Evolutionary conservation across 2,113 vertebrate species (phyloP).

Genomic region (Chinchilla lanigera): DNA sequence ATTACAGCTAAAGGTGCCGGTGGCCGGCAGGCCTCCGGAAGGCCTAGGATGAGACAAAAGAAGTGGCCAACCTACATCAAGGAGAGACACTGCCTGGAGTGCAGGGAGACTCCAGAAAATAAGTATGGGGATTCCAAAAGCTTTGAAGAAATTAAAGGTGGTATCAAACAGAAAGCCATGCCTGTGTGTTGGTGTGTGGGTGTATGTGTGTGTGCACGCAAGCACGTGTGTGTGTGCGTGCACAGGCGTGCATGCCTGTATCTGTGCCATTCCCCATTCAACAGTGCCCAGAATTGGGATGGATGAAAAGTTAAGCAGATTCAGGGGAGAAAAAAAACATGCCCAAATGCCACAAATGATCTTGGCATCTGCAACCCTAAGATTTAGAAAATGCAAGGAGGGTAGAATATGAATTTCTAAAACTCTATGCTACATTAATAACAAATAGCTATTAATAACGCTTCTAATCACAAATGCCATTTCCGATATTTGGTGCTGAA

Average conservation of each 20-base stretch:
- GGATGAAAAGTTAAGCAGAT: neutral
- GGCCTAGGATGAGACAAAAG: slow-evolving; percentile 84
- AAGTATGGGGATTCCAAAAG: neutral
- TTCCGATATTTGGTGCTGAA: slow-evolving; percentile 71
- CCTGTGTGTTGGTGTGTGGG: rapidly evolving
- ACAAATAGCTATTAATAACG: slow-evolving; percentile 59
- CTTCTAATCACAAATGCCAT: slow-evolving; percentile 52
- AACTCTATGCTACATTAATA: neutral
- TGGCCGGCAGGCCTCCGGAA: slow-evolving; percentile 72
- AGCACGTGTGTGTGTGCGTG: rapidly evolving
- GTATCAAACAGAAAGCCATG: neutral
- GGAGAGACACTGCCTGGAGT: slow-evolving; percentile 65
- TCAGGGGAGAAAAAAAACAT: rapidly evolving
- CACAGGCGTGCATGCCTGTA: rapidly evolving
- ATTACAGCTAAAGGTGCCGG: slow-evolving; percentile 79
- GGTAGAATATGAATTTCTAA: neutral
- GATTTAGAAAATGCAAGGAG: neutral
- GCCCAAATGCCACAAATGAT: neutral
- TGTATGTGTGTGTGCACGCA: no score
- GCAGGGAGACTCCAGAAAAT: slow-evolving; percentile 73
- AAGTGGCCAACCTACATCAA: slow-evolving; percentile 65
- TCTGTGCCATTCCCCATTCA: neutral
- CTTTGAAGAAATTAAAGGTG: neutral
- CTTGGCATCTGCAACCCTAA: neutral
- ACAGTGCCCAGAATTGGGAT: no score